Evolutionary conservation across 1,140 invertebrate genomes (phyloP), one percentile per base, ranked within the genome.

Genomic region (Anastatus disparis): DNA sequence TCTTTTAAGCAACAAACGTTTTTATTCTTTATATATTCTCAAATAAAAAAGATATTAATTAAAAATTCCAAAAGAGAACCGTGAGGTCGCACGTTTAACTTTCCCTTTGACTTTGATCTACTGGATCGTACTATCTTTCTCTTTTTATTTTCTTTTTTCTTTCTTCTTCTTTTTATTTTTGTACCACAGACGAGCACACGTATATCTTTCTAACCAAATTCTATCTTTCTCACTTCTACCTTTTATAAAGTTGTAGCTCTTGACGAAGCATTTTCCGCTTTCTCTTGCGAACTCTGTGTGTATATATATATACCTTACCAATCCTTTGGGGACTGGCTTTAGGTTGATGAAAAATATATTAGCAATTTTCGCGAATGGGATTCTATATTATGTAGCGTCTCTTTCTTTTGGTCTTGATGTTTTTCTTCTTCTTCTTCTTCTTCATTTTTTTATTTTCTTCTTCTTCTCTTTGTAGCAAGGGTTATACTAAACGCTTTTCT

Each of bases 11-110:
- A 24, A 70, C 58, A 53, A 65, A 61, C 72, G 62, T 62, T 52
- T n/a, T 64, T 73, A 59, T 50, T 13, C 58, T 61, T n/a, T n/a
- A n/a, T n/a, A n/a, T n/a, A n/a, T 68, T 65, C 50, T 24, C 20
- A 62, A 64, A 71, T 76, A 71, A 73, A 71, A 74, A 74, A 69
- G 63, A 71, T 65, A 70, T 69, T 62, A 69, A 76, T 73, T 71
- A 73, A 50, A 73, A 70, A 73, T 74, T 70, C 52, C 40, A 8
- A 58, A 64, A 71, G 63, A 66, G 70, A 72, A 17, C 63, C n/a
- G n/a, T n/a, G 22, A 62, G 40, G 15, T 40, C 48, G 27, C 24
- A 52, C 17, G 35, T 40, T 26, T 7, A 40, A 38, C 44, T 69
- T 20, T 61, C n/a, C 12, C 46, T 69, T 69, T 69, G 46, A 59